A percentile compares a stretch with the other conserved stretches of the same genome.
phyloP scores from a whole-genome alignment of 2,113 vertebrate genomes.

The Gymnorhina tibicen region DNA sequence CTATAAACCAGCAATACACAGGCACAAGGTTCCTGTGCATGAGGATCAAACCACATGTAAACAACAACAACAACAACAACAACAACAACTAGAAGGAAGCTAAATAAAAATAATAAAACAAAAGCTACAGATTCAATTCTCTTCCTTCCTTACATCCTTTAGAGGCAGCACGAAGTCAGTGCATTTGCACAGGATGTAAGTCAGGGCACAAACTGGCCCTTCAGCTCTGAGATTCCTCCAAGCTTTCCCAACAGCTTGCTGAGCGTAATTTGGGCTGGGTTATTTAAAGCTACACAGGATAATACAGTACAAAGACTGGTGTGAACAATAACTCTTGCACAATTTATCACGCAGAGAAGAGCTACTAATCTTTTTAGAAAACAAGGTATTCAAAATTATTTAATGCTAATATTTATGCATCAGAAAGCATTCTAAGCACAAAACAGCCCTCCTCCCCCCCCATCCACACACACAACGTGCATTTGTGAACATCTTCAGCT shows the following conservation, averaged over 20 bases:
- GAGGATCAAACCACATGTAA: neutral
- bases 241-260: conserved; percentile 63
- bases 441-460: conserved; percentile 9
- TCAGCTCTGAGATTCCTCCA: conserved; percentile 54
- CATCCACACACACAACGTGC: neutral
- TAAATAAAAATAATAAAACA: neutral
- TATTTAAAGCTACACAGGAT: conserved; percentile 74
- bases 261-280: conserved; percentile 65
- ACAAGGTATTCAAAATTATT: conserved; percentile 80
- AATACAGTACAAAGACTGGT: conserved; percentile 68
- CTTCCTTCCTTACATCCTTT: neutral
- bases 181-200: conserved; percentile 2
- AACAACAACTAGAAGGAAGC: neutral
- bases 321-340: conserved; percentile 72
- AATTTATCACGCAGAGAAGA: conserved; percentile 77
- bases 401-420: conserved; percentile 80
- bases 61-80: neutral
- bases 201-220: conserved; percentile 50
- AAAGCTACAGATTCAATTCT: neutral
- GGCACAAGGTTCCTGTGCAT: neutral
- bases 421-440: conserved; percentile 68
- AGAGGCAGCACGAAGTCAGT: neutral
- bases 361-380: conserved; percentile 80
- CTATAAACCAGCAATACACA: neutral
- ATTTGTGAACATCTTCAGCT: conserved; percentile 56